These are phyloP conservation scores for Oegoconia quadripuncta DNA, from an alignment of 2,888 invertebrate genomes.

Conservation along the genomic window DNA sequence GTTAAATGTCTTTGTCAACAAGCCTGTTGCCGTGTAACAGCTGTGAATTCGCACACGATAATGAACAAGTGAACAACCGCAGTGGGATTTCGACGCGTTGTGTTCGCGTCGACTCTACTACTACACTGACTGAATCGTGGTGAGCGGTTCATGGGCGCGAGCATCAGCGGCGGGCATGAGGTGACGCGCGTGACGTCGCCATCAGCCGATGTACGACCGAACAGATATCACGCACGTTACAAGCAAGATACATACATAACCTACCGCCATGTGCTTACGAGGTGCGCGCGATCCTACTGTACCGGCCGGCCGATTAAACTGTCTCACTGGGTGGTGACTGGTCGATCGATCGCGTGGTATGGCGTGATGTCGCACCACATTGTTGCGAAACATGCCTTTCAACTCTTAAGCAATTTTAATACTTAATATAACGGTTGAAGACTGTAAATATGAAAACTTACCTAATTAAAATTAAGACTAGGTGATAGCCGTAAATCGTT, in stretches of 20 bases:
- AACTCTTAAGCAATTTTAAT: conserved; percentile 10
- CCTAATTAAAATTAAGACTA: no score
- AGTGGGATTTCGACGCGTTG: conserved; percentile 45
- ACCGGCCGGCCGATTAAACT: not conserved
- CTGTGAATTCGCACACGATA: conserved; percentile 35
- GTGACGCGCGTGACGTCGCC: conserved; percentile 55
- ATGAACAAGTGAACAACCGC: conserved; percentile 23
- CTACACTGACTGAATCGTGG: conserved; percentile 35
- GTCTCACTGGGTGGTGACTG: conserved; percentile 1
- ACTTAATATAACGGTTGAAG: no score
- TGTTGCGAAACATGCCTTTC: conserved; percentile 50
- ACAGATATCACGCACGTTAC: conserved; percentile 15
- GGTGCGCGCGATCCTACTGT: not conserved
- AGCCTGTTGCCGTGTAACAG: conserved; percentile 25
- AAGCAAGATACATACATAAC: conserved; percentile 27
- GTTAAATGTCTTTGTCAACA: conserved; percentile 28
- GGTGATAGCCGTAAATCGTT: no score
- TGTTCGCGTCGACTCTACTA: conserved; percentile 47
- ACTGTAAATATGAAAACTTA: no score
- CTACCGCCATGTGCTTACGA: conserved; percentile 21
- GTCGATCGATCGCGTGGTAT: conserved; percentile 57
- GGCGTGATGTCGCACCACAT: conserved; percentile 66
- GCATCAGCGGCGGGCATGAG: conserved; percentile 25
- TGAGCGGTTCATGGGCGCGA: conserved; percentile 32
- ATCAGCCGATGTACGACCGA: conserved; percentile 27